Percentiles rank a stretch among this genome's conserved stretches.
Conservation (phyloP, 1,140 invertebrate genomes). For the Drosophila nasuta region DNA sequence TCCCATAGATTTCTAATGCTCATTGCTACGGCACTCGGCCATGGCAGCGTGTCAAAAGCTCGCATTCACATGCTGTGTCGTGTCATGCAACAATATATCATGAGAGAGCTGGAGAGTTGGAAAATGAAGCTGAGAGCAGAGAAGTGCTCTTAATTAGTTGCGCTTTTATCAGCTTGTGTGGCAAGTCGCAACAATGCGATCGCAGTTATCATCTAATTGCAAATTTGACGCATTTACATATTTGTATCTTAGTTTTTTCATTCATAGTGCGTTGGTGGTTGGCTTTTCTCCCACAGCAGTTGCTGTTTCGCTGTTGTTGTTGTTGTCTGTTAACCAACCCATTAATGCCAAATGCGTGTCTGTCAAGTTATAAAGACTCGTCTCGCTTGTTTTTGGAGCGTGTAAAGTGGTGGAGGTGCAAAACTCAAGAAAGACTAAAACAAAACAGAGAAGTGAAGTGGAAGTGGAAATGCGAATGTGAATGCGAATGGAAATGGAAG, state of each 20-base stretch:
- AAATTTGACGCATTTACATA: conserved; percentile 71
- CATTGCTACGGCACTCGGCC: not conserved
- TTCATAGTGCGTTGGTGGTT: conserved; percentile 24
- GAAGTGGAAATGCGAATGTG: conserved; percentile 8
- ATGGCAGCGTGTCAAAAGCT: not conserved
- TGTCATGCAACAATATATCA: conserved; percentile 5
- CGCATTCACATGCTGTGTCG: conserved; percentile 3
- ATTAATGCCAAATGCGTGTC: conserved; percentile 84
- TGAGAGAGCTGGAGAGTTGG: not conserved
- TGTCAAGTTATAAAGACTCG: conserved; percentile 74
- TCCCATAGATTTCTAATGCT: not conserved
- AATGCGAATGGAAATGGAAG: conserved; percentile 34
- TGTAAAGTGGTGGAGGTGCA: conserved; percentile 58
- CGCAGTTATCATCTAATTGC: conserved; percentile 55
- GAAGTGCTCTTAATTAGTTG: conserved; percentile 3
- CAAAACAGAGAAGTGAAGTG: conserved; percentile 29
- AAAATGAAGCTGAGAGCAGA: too few relatives aligned
- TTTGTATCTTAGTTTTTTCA: not conserved
- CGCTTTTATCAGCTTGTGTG: conserved; percentile 6
- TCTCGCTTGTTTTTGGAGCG: conserved; percentile 44
- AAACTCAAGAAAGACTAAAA: conserved; percentile 33
- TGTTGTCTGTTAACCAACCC: conserved; percentile 66
- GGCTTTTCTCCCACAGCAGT: conserved; percentile 33
- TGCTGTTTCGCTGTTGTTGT: too few relatives aligned
- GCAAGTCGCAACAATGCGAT: conserved; percentile 6